These are phyloP conservation scores for Megaceryle torquata DNA, from an alignment of 2,113 vertebrate species.

Conservation along the genomic window DNA sequence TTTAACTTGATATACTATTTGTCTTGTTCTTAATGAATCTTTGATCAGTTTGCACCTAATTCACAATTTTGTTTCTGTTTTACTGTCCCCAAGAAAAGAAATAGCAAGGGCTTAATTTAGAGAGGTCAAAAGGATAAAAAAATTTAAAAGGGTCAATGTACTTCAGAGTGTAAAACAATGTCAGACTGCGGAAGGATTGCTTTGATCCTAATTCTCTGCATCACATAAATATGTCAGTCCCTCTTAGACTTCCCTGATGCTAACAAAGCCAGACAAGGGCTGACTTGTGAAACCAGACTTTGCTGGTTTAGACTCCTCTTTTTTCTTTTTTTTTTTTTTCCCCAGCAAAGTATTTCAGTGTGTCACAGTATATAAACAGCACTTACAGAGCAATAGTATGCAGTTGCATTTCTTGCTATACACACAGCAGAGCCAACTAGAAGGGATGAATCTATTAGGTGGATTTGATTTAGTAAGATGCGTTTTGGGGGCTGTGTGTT, in stretches of 20 bases:
- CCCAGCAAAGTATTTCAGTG: slow-evolving; percentile 22
- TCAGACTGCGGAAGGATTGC: slow-evolving; percentile 46
- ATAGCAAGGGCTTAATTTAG: slow-evolving; percentile 28
- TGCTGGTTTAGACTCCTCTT: not conserved
- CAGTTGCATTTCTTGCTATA: not conserved
- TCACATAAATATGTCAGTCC: slow-evolving; percentile 23
- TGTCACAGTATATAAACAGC: slow-evolving; percentile 40
- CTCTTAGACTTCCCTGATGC: slow-evolving; percentile 57
- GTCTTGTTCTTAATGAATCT: slow-evolving; percentile 50
- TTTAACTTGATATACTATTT: slow-evolving; percentile 44
- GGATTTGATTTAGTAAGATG: slow-evolving; percentile 35
- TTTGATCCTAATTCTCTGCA: slow-evolving; percentile 66
- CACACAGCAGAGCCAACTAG: slow-evolving; percentile 28
- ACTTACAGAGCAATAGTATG: not conserved
- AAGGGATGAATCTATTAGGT: slow-evolving; percentile 32
- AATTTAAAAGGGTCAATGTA: slow-evolving; percentile 62
- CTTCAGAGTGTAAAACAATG: slow-evolving; percentile 41
- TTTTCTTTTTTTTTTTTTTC: slow-evolving; percentile 22
- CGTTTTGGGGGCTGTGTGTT: not conserved
- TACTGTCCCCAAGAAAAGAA: slow-evolving; percentile 33
- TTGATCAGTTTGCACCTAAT: slow-evolving; percentile 59
- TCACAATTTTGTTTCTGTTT: slow-evolving; percentile 11
- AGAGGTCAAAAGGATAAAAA: slow-evolving; percentile 66
- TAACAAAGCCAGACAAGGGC: slow-evolving; percentile 67
- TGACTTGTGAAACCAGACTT: slow-evolving; percentile 22